phyloP scores from a whole-genome alignment of 2,113 vertebrate species.

The Lepidothrix coronata region DNA sequence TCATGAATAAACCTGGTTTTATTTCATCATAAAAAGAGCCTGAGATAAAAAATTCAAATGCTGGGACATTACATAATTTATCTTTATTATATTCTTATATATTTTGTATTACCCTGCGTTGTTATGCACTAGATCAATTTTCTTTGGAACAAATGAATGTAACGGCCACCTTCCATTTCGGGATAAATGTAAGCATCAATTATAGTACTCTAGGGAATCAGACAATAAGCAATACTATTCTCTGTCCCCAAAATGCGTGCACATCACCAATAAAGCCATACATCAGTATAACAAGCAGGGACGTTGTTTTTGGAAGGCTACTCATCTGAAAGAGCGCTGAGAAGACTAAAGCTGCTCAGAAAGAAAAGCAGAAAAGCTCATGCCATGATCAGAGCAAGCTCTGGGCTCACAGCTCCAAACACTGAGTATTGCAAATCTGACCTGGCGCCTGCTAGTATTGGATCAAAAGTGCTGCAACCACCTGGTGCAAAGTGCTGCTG shows the following conservation, averaged over 20 bases:
- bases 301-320: background rate
- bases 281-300: background rate
- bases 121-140: background rate
- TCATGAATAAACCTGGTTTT: background rate
- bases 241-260: background rate
- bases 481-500: conserved; percentile 63
- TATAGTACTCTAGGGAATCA: background rate
- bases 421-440: conserved; percentile 6
- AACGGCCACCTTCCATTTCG: background rate
- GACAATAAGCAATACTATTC: background rate
- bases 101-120: background rate
- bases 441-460: background rate
- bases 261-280: background rate
- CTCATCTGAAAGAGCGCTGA: background rate
- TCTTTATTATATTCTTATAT: background rate
- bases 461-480: conserved; percentile 52
- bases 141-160: background rate
- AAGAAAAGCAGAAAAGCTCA: conserved; percentile 23
- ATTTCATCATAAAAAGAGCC: background rate
- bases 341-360: background rate
- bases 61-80: background rate
- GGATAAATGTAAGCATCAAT: background rate
- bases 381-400: conserved; percentile 6
- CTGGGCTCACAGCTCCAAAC: conserved; percentile 3
- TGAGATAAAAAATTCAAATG: background rate